A percentile compares a stretch with the other conserved stretches of the same genome.
phyloP scores from a whole-genome alignment of 2,797 vertebrate genomes.

The Poecilia wingei region DNA sequence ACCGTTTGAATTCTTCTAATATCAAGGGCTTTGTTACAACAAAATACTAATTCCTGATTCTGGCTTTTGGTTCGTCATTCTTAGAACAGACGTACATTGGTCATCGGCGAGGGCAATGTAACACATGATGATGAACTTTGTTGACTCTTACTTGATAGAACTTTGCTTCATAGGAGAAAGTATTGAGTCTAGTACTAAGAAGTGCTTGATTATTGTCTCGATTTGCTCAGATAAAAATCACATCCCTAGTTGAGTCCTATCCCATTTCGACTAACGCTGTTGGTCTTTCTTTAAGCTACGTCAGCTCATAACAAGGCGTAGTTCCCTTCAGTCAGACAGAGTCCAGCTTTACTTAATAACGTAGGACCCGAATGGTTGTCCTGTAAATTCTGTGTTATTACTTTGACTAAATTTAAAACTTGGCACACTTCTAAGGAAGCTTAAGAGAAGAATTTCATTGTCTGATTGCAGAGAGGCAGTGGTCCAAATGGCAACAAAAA shows the following conservation, averaged over 20 bases:
- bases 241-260: neutral
- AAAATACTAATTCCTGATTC: slow-evolving; percentile 52
- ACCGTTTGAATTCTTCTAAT: slow-evolving; percentile 43
- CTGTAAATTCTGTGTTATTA: neutral
- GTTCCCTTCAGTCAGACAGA: too few species aligned
- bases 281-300: neutral
- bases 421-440: neutral
- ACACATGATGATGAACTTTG: slow-evolving; percentile 26
- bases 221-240: neutral
- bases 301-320: too few species aligned
- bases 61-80: slow-evolving; percentile 39
- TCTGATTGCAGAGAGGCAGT: neutral
- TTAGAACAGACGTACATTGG: slow-evolving; percentile 7
- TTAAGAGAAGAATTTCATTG: neutral
- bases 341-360: neutral
- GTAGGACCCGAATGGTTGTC: neutral
- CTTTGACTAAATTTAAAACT: neutral
- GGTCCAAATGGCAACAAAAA: neutral
- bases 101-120: slow-evolving; percentile 20
- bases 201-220: slow-evolving; percentile 15
- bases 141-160: slow-evolving; percentile 13
- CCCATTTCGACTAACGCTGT: neutral
- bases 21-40: slow-evolving; percentile 75
- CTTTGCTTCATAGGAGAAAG: slow-evolving; percentile 13
- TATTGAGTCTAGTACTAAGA: slow-evolving; percentile 9